phyloP scores from a whole-genome alignment of 1,140 invertebrate species.

The Melitaea cinxia region DNA sequence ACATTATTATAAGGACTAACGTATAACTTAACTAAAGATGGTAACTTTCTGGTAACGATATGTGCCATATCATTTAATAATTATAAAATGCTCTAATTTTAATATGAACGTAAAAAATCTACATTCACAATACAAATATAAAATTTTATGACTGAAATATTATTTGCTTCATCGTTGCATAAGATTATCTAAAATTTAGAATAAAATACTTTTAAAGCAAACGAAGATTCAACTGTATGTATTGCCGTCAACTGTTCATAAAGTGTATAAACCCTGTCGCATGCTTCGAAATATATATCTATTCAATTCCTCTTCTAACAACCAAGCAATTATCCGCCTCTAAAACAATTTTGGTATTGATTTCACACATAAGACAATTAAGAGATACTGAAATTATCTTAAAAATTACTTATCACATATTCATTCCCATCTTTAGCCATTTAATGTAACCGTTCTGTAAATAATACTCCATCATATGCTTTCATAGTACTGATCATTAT shows the following conservation, averaged over 20 bases:
- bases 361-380: too few species aligned
- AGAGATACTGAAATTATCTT: too few species aligned
- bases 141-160: not conserved
- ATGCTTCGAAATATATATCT: too few species aligned
- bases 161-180: not conserved
- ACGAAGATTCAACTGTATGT: not conserved
- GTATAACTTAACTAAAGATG: constrained; percentile 30
- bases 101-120: constrained; percentile 17
- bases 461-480: too few species aligned
- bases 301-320: too few species aligned
- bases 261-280: too few species aligned
- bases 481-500: not conserved
- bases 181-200: not conserved
- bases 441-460: too few species aligned
- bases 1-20: constrained; percentile 57
- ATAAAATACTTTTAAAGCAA: not conserved
- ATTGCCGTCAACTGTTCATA: too few species aligned
- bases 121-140: not conserved
- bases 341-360: too few species aligned
- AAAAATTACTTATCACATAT: too few species aligned
- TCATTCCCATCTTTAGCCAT: too few species aligned
- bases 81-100: constrained; percentile 13
- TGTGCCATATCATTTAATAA: constrained; percentile 30
- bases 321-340: too few species aligned
- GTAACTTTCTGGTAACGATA: constrained; percentile 37